Base-by-base conservation (phyloP, 2,888 invertebrate genomes). In the Halictus quadricinctus region DNA sequence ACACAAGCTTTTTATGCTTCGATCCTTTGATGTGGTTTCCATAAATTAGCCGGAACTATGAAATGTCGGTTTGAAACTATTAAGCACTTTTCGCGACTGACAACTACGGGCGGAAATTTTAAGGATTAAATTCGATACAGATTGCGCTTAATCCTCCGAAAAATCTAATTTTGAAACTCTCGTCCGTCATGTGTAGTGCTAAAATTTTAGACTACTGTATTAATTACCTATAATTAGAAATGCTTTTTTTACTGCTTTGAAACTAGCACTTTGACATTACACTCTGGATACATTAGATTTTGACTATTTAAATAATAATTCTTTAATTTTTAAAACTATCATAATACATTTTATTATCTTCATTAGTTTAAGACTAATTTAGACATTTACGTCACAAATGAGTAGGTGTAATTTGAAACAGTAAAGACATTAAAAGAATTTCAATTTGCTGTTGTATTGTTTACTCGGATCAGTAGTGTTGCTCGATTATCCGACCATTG, bases 1-100 rank as follows among this genome's bases (percentile, higher is more conserved):
- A 50, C 54, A 72, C 78, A 75, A 73, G 72, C 74, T 80, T 85
- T 85, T 80, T 82, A 66, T 50, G 60, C 75, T n/a, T n/a, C 60
- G n/a, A 21, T 10, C 75, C 78, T 84, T 86, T 84, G 80, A 80
- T 64, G 78, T n/a, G 78, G 73, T 41, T 79, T 79, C n/a, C 80
- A 76, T 77, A 84, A 84, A 85, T 86, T 86, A 79, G n/a, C 50
- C 58, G 8, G 29, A 74, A 64, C 70, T 70, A 29, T 64, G 36
- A 73, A 74, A 77, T 29, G 54, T 46, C 18, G 58, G 81, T 83
- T 84, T 82, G 46, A 82, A 64, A 29, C 46, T 60, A 50, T 77
- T 54, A 46, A 64, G 46, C 43, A 29, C 46, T 50, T 21, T 70
- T 36, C 25, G 77, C 12, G 21, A 74, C 80, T 72, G 18, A 21